These are phyloP conservation scores for Globia sparganii DNA, from an alignment of 2,888 invertebrate species.

Conservation along the genomic window DNA sequence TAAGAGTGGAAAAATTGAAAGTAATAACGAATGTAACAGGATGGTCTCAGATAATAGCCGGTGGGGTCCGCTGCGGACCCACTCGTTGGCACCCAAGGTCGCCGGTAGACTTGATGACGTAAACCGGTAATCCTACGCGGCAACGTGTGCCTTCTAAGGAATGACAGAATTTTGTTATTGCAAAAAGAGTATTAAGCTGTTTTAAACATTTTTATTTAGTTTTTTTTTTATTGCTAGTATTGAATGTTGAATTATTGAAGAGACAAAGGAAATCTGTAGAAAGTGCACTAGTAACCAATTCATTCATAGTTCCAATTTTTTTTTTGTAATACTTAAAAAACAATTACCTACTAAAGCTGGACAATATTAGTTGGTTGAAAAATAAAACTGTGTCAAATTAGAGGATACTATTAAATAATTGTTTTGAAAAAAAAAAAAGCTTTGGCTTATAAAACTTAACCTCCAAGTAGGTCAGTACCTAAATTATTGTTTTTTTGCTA, in stretches of 20 bases:
- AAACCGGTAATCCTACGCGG: conserved; percentile 22
- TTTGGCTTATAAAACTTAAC: background rate
- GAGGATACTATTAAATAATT: background rate
- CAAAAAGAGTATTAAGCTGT: background rate
- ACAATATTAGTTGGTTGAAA: background rate
- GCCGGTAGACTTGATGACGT: conserved; percentile 28
- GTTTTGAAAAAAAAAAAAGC: background rate
- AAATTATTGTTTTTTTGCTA: background rate
- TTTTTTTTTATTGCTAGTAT: background rate
- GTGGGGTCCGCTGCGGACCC: conserved; percentile 8
- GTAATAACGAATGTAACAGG: conserved; percentile 11
- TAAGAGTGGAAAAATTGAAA: background rate
- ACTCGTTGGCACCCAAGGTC: conserved; percentile 23
- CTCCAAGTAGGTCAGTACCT: background rate
- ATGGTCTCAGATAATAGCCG: conserved; percentile 22
- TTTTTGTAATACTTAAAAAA: background rate
- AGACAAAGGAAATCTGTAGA: background rate
- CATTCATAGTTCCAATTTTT: background rate
- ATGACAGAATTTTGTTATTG: conserved; percentile 7
- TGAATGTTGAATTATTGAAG: background rate
- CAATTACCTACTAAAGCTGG: background rate
- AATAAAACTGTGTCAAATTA: background rate
- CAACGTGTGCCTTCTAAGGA: conserved; percentile 3
- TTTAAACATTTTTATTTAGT: background rate
- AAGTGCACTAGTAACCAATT: background rate